Conservation (phyloP, 2,113 vertebrate genomes). For the Syrmaticus mikado region DNA sequence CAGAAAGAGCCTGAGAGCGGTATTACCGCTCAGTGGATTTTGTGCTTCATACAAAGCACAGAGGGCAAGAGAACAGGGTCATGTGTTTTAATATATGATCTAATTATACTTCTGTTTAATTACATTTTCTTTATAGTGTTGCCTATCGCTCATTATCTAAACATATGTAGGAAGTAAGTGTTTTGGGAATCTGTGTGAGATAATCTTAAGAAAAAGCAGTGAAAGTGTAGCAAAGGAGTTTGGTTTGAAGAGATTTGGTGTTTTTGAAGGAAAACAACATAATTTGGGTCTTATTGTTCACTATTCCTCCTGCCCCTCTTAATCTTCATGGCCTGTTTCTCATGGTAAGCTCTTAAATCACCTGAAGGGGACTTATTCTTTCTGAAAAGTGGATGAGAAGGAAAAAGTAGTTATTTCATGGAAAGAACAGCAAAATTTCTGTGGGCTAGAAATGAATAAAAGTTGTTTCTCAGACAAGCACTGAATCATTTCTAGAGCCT, state of each 20-base stretch:
- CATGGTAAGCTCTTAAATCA: not conserved
- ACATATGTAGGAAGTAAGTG: not conserved
- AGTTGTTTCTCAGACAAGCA: constrained; percentile 4
- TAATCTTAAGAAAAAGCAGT: not conserved
- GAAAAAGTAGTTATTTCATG: not conserved
- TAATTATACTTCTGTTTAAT: not conserved
- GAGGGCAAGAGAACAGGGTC: not conserved
- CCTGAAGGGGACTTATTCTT: not conserved
- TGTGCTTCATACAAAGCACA: not conserved
- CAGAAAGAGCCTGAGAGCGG: not conserved
- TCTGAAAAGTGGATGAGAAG: not conserved
- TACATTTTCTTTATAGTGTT: not conserved
- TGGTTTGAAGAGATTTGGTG: not conserved
- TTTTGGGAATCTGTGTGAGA: not conserved
- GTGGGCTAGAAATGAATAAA: constrained; percentile 15
- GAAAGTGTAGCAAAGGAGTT: not conserved
- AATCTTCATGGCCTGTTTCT: not conserved
- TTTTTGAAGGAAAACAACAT: not conserved
- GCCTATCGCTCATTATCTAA: not conserved
- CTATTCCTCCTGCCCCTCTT: not conserved
- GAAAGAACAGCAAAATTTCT: constrained; percentile 4
- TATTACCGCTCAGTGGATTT: not conserved
- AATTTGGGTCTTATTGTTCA: not conserved
- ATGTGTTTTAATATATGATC: not conserved
- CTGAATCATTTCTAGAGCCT: constrained; percentile 45